phyloP scores from a whole-genome alignment of 30 jellyfish, hydroid and myxozoan genomes.

The Aurelia coerulea region DNA sequence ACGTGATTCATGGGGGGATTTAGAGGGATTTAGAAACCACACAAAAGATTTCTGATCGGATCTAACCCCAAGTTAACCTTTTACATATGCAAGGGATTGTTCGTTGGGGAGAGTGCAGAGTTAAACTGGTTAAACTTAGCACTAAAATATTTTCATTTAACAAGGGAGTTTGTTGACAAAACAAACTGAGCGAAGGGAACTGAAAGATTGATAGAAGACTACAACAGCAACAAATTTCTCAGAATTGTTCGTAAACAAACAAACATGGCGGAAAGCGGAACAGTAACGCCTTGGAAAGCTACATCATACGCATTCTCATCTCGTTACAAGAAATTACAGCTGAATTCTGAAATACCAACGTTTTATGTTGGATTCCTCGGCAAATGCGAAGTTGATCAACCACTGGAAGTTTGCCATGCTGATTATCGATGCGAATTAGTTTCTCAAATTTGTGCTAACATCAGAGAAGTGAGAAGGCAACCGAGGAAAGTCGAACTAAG shows the following conservation, averaged over 20 bases:
- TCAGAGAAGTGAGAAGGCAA: conserved; percentile 13
- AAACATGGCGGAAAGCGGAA: conserved; percentile 25
- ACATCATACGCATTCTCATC: conserved; percentile 19
- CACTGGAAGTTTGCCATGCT: neutral
- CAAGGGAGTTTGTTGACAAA: too few species aligned
- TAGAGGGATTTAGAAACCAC: too few species aligned
- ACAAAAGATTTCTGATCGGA: too few species aligned
- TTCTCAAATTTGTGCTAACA: conserved; percentile 24
- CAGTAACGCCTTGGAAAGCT: conserved; percentile 14
- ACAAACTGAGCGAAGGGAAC: too few species aligned
- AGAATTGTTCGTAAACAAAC: neutral
- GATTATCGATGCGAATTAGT: conserved; percentile 30
- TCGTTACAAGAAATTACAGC: conserved; percentile 9
- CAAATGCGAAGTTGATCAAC: conserved; percentile 10
- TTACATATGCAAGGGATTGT: too few species aligned
- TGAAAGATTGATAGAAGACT: too few species aligned
- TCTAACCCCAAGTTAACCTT: too few species aligned
- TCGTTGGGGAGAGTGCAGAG: too few species aligned
- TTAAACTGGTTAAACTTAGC: too few species aligned
- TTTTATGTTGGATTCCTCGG: conserved; percentile 36
- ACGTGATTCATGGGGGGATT: too few species aligned
- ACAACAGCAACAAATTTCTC: neutral
- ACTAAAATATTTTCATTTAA: too few species aligned
- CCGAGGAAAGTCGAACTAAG: conserved; percentile 46
- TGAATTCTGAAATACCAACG: conserved; percentile 40